Base-by-base conservation (phyloP, 2,113 vertebrate genomes). In the Hypomesus transpacificus region DNA sequence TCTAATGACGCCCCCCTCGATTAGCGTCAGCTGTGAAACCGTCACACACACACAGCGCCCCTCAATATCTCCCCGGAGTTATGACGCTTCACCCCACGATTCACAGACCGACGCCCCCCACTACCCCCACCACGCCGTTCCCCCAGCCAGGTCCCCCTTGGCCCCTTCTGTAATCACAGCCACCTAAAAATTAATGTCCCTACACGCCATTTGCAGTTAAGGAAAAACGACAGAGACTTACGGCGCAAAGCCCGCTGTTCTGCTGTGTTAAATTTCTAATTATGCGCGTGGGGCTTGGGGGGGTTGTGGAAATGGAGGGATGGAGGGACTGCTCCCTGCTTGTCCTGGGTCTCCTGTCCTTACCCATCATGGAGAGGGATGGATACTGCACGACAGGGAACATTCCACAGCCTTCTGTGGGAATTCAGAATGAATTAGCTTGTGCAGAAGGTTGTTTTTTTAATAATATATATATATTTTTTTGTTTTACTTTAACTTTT, bases 251-350 rank as follows among this genome's bases (percentile, higher is more conserved):
- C 88, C 81, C 79, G 82, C 87, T 84, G 91, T 90, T 91, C 90
- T 87, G 89, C 87, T 87, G 84, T 83, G 91, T 93, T 92, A 91
- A 90, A 90, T 92, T 91, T 89, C 86, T 91, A 92, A 93, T 92
- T 92, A 91, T 87, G 85, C 79, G 75, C 73, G 71, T 62, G n/a
- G 68, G 74, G 59, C 31, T 34, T 34, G 52, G 58, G 46, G 62
- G 50, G 52, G 61, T 31, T 18, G 59, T 52, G 39, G 26, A 16
- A 46, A 21, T 5, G 31, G 0, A 34, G 31, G 31, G 31, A 34
- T 7, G 7, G 4, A 34, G 31, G 31, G 31, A 34, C 31, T 6
- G 39, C 39, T 46, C 39, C 39, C 39, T 46, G 39, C 39, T 13
- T 46, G 39, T 46, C 39, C 39, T 46, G 9, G 39, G 8, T 46